Base-by-base conservation (phyloP, 2,888 invertebrate species). In the Euproctis similis region DNA sequence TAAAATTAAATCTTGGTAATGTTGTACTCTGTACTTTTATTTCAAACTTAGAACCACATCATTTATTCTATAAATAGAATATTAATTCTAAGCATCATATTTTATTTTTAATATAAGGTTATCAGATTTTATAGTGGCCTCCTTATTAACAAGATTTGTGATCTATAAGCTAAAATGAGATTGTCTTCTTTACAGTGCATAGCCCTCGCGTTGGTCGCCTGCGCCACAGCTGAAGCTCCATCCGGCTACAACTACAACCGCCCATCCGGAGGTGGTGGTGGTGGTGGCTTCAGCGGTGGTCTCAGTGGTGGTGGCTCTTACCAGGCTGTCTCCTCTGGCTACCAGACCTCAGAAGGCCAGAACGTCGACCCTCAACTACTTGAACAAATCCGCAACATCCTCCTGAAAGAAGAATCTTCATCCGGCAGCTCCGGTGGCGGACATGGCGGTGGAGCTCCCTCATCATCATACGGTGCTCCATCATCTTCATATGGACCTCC, bases 311-410 rank as follows among this genome's bases (percentile, higher is more conserved):
- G 91, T 34, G 90, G 92, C 44, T 88, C 89, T 46, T 92, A 91
- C 85, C 89, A 88, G 45, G 89, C 91, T 47, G 93, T 93, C 30
- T 89, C 92, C 52, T 88, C 90, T 47, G 94, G 94, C 47, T 89
- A 88, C 82, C 92, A 92, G 71, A 92, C 93, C 54, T 91, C 88
- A 53, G 94, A 94, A 69, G 94, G 94, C 41, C 92, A 92, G 58
- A 88, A 91, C 73, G 93, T 94, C 49, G 94, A 94, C 78, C 86
- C 87, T 17, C 90, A 90, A 43, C 89, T 94, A 47, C 87, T 94
- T 44, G 94, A 94, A 61, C 92, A 94, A 77, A 90, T 94, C 62
- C 90, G 93, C 56, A 92, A 93, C 72, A 93, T 94, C 77, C 88
- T 94, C 45, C 87, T 94, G 53, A 92, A 90, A 61, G 94, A 94